Base-by-base conservation (phyloP, 2,797 vertebrate genomes). In the Danio albolineatus region DNA sequence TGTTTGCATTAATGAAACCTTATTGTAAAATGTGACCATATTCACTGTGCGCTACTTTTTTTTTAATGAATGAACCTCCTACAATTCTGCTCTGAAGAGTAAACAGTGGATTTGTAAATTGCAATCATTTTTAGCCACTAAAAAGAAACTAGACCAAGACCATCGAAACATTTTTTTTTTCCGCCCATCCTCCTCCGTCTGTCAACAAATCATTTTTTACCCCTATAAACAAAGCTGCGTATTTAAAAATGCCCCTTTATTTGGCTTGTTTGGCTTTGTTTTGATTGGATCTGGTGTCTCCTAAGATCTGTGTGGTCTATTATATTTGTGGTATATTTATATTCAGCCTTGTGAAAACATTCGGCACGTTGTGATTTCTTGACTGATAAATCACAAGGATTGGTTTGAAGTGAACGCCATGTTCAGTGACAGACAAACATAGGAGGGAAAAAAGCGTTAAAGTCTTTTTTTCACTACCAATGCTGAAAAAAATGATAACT, bases 271-370 rank as follows among this genome's bases (percentile, higher is more conserved):
- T 5, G 59, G 16, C 73, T 39, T 39, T 54, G 43, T 53, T 48
- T 70, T 64, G 43, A 56, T 62, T 76, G 57, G 28, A 71, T 64
- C 69, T 51, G 10, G 59, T 79, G 53, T 53, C 80, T 73, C 36
- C 12, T 13, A 44, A 19, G 17, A 80, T 80, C 53, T 75, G 74
- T 78, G 80, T 80, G 61, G 76, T 76, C 73, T 84, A 36, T 76
- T 81, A 1, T 73, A 44, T 75, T 70, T 43, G 46, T 53, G 17
- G 51, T 71, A 46, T 75, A 70, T 14, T 80, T 82, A 46, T 4
- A 60, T 79, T 78, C 60, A 79, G 43, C 78, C 77, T 62, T 61
- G 13, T 62, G 59, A 28, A 85, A 77, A 76, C 61, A 76, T 17
- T 54, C 17, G 13, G 13, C 38, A 77, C 54, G 49, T 75, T 73